Evolutionary conservation across 2,113 vertebrate genomes (phyloP), one percentile per base, ranked within the genome.

Genomic region (Columba janthina): DNA sequence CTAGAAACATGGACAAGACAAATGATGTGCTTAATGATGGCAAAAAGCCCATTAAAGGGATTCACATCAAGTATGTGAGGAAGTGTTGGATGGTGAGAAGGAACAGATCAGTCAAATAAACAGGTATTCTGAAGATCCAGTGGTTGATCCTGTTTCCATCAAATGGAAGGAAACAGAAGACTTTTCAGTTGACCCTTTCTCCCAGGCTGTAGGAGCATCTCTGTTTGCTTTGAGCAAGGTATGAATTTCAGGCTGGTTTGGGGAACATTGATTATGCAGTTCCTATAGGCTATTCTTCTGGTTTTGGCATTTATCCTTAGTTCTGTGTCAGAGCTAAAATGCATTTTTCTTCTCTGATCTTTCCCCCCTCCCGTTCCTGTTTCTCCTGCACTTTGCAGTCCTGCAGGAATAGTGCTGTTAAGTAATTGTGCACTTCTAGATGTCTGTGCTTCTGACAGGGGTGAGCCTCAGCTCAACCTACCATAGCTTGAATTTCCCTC

Each of bases 401-500:
- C 88, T 90, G 42, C 46, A 73, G 88, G 73, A 79, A 62, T 22
- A 61, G 36, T 66, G n/a, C 76, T 86, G 61, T 75, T 93, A 81
- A 94, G 34, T 86, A 67, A 84, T 66, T 62, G 76, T 93, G 73
- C 25, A 38, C 32, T 62, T 58, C 32, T 0, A 91, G 85, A 86
- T 70, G 65, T 34, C 65, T 85, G 13, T 77, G 70, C 36, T 56
- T 80, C 34, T 94, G 88, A 80, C 73, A 89, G 86, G 44, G 46
- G 46, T 42, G 70, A 96, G 80, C 46, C 64, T 94, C 67, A 91
- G 57, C 57, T 53, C 81, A 78, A 54, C 44, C 73, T 67, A 29
- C n/a, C 6, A 6, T 11, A 42, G 51, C 92, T 91, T 92, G 73
- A 94, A 86, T 91, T 96, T 87, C 81, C 72, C 54, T 91, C 56